phyloP scores from a whole-genome alignment of 2,888 invertebrate species.

The Oscheius sp. region DNA sequence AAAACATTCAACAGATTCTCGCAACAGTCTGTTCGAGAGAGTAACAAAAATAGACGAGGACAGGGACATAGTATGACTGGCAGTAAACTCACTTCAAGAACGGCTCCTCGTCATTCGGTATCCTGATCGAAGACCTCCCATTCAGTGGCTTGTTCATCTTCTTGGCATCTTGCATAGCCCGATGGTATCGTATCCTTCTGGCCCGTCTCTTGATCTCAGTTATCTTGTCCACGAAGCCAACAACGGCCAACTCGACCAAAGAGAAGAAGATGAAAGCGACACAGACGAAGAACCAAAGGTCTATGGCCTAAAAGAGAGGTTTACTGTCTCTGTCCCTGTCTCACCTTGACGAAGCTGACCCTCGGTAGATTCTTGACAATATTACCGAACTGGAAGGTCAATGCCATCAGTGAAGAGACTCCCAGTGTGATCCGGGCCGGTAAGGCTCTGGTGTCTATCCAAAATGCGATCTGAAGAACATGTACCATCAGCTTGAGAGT shows the following conservation, averaged over 20 bases:
- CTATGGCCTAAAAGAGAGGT: constrained; percentile 62
- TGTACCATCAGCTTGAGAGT: too few relatives aligned
- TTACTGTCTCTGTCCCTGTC: background rate
- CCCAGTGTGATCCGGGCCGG: constrained; percentile 73
- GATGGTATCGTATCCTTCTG: constrained; percentile 47
- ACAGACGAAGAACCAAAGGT: constrained; percentile 73
- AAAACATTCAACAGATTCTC: too few relatives aligned
- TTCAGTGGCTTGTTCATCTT: constrained; percentile 14
- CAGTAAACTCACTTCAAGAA: constrained; percentile 45
- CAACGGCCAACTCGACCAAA: constrained; percentile 71
- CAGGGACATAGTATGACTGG: background rate
- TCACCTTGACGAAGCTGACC: constrained; percentile 71
- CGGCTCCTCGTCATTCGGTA: constrained; percentile 36
- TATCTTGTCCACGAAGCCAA: constrained; percentile 71
- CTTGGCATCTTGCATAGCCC: constrained; percentile 40
- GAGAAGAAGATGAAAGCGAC: constrained; percentile 72
- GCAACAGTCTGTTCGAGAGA: too few relatives aligned
- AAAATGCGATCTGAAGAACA: constrained; percentile 66
- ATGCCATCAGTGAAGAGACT: constrained; percentile 71
- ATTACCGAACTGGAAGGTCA: constrained; percentile 73
- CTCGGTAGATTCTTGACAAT: constrained; percentile 72
- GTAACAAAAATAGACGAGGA: too few relatives aligned
- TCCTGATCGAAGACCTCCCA: constrained; percentile 17
- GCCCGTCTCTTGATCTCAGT: constrained; percentile 58
- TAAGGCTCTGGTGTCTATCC: constrained; percentile 71